Percentiles rank a stretch among this genome's conserved stretches.
phyloP scores from a whole-genome alignment of 2,888 invertebrate species.

The Furcula furcula region DNA sequence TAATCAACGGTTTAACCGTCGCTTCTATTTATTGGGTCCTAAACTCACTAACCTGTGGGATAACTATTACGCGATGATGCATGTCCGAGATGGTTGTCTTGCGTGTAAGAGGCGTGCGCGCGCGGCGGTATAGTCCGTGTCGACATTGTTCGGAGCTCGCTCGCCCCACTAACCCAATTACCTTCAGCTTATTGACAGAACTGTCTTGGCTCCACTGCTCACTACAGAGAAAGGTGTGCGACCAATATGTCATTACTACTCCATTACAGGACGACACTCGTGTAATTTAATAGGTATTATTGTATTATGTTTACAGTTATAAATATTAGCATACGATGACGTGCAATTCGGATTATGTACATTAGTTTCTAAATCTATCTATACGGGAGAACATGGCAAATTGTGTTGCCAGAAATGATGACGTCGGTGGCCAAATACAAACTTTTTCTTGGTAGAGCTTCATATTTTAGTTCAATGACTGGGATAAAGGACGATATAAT shows the following conservation, averaged over 20 bases:
- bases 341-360: slow-evolving; percentile 7
- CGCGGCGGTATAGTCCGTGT: slow-evolving; percentile 33
- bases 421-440: slow-evolving; percentile 16
- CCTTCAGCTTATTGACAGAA: slow-evolving; percentile 73
- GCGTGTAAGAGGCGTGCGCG: slow-evolving; percentile 43
- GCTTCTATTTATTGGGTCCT: not conserved
- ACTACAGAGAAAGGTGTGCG: slow-evolving; percentile 49
- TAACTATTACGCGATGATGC: slow-evolving; percentile 24
- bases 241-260: slow-evolving; percentile 26
- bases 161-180: slow-evolving; percentile 76
- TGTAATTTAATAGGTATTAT: slow-evolving; percentile 21
- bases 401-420: slow-evolving; percentile 21
- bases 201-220: slow-evolving; percentile 69
- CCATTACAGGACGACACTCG: slow-evolving; percentile 11
- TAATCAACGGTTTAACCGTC: no score
- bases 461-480: slow-evolving; percentile 9
- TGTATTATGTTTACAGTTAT: slow-evolving; percentile 24
- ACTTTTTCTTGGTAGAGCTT: slow-evolving; percentile 1
- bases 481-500: slow-evolving; percentile 3
- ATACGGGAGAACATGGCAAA: slow-evolving; percentile 11
- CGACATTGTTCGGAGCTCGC: slow-evolving; percentile 62
- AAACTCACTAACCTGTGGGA: slow-evolving; percentile 20
- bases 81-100: slow-evolving; percentile 16
- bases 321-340: slow-evolving; percentile 18
- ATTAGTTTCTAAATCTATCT: slow-evolving; percentile 6